A percentile compares a stretch with the other conserved stretches of the same genome.
phyloP scores from a whole-genome alignment of 2,888 invertebrate genomes.

The Autographa gamma region DNA sequence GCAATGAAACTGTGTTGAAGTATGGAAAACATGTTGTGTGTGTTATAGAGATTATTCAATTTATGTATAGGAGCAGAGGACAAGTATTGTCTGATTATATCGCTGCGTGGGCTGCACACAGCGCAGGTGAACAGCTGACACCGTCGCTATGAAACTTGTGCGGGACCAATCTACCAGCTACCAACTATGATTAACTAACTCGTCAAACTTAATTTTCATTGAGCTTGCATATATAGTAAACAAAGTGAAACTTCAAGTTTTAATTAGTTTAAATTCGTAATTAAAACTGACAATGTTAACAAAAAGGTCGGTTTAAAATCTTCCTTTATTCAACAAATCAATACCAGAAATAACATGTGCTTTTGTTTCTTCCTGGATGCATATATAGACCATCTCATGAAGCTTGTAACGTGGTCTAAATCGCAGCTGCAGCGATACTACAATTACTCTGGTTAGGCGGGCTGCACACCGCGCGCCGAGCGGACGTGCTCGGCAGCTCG shows the following conservation, averaged over 20 bases:
- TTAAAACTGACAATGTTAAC: too few species aligned
- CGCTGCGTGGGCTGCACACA: too few species aligned
- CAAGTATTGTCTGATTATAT: too few species aligned
- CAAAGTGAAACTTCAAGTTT: neutral
- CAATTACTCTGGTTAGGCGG: constrained; percentile 20
- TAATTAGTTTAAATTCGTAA: neutral
- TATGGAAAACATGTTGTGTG: too few species aligned
- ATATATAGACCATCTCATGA: neutral
- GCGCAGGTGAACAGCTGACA: neutral
- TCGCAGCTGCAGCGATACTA: constrained; percentile 23
- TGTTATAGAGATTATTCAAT: too few species aligned
- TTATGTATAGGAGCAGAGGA: too few species aligned
- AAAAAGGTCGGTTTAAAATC: too few species aligned
- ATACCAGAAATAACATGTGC: neutral
- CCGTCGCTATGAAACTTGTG: neutral
- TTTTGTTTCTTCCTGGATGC: too few species aligned
- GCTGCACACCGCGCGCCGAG: constrained; percentile 13
- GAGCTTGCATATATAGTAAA: neutral
- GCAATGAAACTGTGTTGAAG: too few species aligned
- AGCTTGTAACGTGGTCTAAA: neutral
- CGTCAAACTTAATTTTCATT: neutral
- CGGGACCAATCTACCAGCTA: neutral
- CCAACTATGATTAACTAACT: neutral
- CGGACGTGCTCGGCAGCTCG: constrained; percentile 18
- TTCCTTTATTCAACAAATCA: too few species aligned